Evolutionary conservation across 2,888 invertebrate genomes (phyloP), one percentile per base, ranked within the genome.

Genomic region (Zelleria hepariella): DNA sequence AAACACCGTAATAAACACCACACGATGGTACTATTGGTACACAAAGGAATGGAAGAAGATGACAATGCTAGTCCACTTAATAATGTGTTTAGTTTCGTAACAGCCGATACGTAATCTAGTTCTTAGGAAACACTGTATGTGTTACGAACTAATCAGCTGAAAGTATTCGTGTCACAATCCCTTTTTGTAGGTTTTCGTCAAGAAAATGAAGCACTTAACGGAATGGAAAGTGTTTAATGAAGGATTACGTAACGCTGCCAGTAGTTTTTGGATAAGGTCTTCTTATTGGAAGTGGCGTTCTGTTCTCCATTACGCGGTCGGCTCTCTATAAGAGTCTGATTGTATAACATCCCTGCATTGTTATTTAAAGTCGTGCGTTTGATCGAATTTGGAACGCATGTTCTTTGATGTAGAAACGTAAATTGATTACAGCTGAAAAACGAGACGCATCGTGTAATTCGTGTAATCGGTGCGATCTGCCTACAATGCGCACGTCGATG

Each of bases 171-270:
- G 72, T 73, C 76, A 69, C 72, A 70, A 67, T 71, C 67, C 68
- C 69, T 69, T 73, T 49, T 68, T 70, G 68, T 73, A 72, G 71
- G 56, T 60, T 70, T 65, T 69, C 72, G 70, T 74, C 21, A 52
- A 52, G 32, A 49, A 52, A 72, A 75, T 72, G 65, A 69, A 73
- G 63, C 69, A 74, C 77, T 82, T 82, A 82, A 82, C 77, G 67
- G 62, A 70, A 71, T 77, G 64, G 78, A 80, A 83, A 83, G 82
- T 77, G 75, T 73, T 75, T 71, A 75, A 77, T 78, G 75, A 70
- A 57, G 62, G 72, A 71, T 84, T 84, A 71, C 70, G 76, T 70
- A 82, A 82, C 64, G 54, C 58, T 65, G 54, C 58, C 32, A 42
- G 2, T 58, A 66, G 62, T 64, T 71, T 5, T 51, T 15, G 15